Conservation (phyloP, 2,113 vertebrate species). For the Chascanopsetta lugubris region DNA sequence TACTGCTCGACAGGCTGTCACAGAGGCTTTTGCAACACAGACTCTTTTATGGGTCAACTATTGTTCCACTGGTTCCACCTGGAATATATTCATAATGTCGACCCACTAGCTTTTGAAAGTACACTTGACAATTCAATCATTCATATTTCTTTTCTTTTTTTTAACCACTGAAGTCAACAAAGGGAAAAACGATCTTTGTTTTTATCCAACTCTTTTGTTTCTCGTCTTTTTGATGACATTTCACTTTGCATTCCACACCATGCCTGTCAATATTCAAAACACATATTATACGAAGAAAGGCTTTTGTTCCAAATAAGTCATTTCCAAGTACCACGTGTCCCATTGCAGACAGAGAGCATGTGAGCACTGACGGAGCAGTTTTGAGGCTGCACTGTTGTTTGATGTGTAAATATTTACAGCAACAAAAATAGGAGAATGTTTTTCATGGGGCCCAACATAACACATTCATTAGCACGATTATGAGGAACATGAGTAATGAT, state of each 20-base stretch:
- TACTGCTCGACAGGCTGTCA: conserved; percentile 59
- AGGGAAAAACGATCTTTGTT: too few species aligned
- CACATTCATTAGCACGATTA: conserved; percentile 10
- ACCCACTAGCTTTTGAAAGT: not conserved
- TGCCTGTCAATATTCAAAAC: not conserved
- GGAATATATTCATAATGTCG: not conserved
- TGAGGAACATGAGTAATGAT: conserved; percentile 19
- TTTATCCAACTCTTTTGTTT: not conserved
- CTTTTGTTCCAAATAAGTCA: conserved; percentile 10
- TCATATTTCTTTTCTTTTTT: too few species aligned
- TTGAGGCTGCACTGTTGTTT: not conserved
- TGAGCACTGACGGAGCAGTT: conserved; percentile 1
- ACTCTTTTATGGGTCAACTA: conserved; percentile 26
- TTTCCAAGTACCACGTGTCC: not conserved
- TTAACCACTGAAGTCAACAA: too few species aligned
- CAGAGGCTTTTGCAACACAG: conserved; percentile 58
- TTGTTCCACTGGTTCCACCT: conserved; percentile 30
- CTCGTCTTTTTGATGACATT: not conserved
- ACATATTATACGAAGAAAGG: not conserved
- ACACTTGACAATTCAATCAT: too few species aligned
- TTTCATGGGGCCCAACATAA: not conserved
- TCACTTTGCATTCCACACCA: not conserved
- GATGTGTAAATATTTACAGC: conserved; percentile 26
- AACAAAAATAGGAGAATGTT: conserved; percentile 21
- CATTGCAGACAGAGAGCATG: not conserved